Base-by-base conservation (phyloP, 2,888 invertebrate species). In the Eupelmus urozonus region DNA sequence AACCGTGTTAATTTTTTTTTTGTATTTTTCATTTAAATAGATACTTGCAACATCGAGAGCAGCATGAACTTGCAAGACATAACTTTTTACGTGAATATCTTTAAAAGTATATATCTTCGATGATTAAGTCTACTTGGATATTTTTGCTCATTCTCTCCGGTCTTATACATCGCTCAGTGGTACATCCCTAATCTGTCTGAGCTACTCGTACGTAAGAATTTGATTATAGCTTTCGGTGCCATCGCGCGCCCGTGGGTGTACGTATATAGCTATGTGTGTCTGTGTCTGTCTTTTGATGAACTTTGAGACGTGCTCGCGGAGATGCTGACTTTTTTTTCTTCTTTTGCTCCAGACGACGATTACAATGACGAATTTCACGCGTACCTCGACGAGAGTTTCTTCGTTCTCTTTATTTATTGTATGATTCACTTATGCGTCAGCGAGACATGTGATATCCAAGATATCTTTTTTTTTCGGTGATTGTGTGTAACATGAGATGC, bases 31-130 rank as follows among this genome's bases (percentile, higher is more conserved):
- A 13, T 7, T 27, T 72, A 20, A n/a, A 62, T 53, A 29, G 23
- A 16, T 59, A 69, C 29, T 69, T 27, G 69, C 55, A 55, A 75
- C 66, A 71, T 71, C 59, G 9, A 71, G 29, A 71, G 60, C 55
- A 34, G 45, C 25, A 53, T 75, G 59, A 60, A 71, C 20, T 62
- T 66, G 34, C 45, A 66, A 51, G 53, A 59, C 23, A 57, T 71
- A 40, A 40, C 42, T 59, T 29, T 16, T 42, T n/a, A 18, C 67
- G 67, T 53, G 18, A 20, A 18, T 70, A 45, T 23, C 13, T 34
- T 57, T n/a, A n/a, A 25, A 23, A 13, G 27, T 29, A 11, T 20
- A 59, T 40, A 23, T 18, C 57, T 45, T 45, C 23, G 51, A 60
- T 13, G 60, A 60, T 51, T 51, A 45, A 23, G n/a, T 55, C 60